Percentiles rank a stretch among this genome's conserved stretches.
phyloP scores from a whole-genome alignment of 2,113 vertebrate species.

The Corythornis vintsioides region DNA sequence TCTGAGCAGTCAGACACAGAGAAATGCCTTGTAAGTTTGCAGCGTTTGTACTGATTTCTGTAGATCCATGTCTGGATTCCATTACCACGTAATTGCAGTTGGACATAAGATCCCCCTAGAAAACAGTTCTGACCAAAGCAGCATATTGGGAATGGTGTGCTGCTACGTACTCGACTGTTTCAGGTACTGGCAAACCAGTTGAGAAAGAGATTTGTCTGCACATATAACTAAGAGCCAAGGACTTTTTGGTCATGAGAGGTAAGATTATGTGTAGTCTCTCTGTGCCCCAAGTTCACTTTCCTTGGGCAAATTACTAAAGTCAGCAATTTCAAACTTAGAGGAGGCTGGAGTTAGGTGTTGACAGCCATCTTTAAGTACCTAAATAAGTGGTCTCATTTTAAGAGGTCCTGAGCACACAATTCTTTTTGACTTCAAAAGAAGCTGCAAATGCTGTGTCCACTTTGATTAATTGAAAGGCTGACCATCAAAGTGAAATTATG shows the following conservation, averaged over 20 bases:
- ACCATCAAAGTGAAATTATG: conserved; percentile 73
- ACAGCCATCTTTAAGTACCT: conserved; percentile 71
- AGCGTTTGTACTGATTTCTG: background rate
- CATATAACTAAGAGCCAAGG: conserved; percentile 14
- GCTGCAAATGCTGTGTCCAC: conserved; percentile 67
- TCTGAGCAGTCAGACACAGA: background rate
- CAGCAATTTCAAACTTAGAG: conserved; percentile 62
- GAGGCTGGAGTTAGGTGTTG: conserved; percentile 62
- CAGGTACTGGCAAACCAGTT: background rate
- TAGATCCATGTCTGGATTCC: conserved; percentile 41
- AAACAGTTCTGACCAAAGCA: background rate
- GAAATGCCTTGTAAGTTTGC: background rate
- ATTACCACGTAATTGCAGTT: conserved; percentile 27
- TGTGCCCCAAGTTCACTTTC: conserved; percentile 49
- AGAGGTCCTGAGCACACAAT: conserved; percentile 65
- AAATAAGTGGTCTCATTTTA: conserved; percentile 72
- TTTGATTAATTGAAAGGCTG: conserved; percentile 73
- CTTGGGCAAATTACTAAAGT: conserved; percentile 56
- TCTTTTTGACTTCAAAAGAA: conserved; percentile 73
- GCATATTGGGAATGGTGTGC: background rate
- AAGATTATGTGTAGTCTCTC: conserved; percentile 32
- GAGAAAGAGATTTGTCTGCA: conserved; percentile 32
- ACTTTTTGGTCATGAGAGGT: conserved; percentile 19
- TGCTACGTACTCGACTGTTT: background rate
- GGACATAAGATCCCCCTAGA: background rate